Evolutionary conservation across 2,113 vertebrate genomes (phyloP), one percentile per base, ranked within the genome.

Genomic region (Gopherus flavomarginatus): DNA sequence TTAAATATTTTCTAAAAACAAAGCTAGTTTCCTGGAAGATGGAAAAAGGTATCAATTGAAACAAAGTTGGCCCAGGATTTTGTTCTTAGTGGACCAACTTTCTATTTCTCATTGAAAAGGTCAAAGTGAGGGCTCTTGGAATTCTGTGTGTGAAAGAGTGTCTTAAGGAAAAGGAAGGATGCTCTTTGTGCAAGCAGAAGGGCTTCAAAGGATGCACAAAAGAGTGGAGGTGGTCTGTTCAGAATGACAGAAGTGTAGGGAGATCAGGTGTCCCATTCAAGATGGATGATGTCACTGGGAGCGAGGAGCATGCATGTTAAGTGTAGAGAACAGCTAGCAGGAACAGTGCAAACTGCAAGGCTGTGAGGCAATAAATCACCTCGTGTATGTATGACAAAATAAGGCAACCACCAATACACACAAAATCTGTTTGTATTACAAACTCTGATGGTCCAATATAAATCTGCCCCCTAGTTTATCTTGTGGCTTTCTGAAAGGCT

Each of bases 31-130:
- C n/a, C 26, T n/a, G n/a, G 16, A 1, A 2, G 88, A 16, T 1
- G 16, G 26, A 38, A 75, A 93, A 38, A 1, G 4, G 6, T 9
- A 1, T 0, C 1, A 6, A 59, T 59, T 16, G 2, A 72, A 78
- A 77, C 72, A 57, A 85, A 0, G 44, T 35, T 83, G 2, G 65
- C 53, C 19, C 77, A 35, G 24, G 4, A 26, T 44, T 78, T 78
- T 13, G 24, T 78, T 90, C 56, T 89, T 84, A 87, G 44, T 8
- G 94, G 26, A 53, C 8, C 13, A 77, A 8, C 6, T 54, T 52
- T 22, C n/a, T n/a, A 42, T 75, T 42, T 77, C 75, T 77, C 24
- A 13, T 8, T n/a, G 21, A 83, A 14, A 89, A 81, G 3, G 8
- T 65, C 5, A 90, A 90, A 92, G 94, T 21, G 72, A 86, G 47